Conservation (phyloP, 2,888 invertebrate genomes). For the Lepas anatifera region DNA sequence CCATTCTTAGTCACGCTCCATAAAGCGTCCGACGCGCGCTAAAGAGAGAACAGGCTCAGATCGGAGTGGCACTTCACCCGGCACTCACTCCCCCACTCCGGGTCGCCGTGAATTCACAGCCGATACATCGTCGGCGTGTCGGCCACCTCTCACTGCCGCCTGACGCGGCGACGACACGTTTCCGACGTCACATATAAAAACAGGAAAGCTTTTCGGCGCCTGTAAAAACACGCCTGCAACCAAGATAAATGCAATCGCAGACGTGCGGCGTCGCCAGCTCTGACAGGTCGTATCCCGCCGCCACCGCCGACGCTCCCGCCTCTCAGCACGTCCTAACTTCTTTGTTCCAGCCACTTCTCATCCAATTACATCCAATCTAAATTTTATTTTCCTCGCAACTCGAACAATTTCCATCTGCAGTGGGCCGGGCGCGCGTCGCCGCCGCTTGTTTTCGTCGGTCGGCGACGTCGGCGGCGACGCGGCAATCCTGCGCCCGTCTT, state of each 20-base stretch:
- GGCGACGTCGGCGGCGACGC: not conserved
- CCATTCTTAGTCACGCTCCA: not conserved
- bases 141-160: not conserved
- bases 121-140: too few species aligned
- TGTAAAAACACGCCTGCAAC: conserved; percentile 11
- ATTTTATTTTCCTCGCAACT: conserved; percentile 9
- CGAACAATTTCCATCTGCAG: conserved; percentile 1
- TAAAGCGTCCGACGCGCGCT: too few species aligned
- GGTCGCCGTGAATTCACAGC: too few species aligned
- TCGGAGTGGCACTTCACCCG: too few species aligned
- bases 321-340: not conserved
- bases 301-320: not conserved
- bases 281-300: not conserved
- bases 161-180: not conserved
- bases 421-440: not conserved
- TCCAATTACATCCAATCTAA: conserved; percentile 9
- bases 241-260: conserved; percentile 7
- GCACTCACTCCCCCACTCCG: too few species aligned
- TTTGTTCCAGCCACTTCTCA: conserved; percentile 10
- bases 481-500: too few species aligned
- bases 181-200: not conserved
- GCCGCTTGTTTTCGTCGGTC: not conserved
- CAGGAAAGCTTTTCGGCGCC: not conserved
- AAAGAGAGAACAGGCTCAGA: too few species aligned
- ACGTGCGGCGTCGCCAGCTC: not conserved